Evolutionary conservation across 1,140 invertebrate species (phyloP).

Genomic region (Sminthurides bifidus): DNA sequence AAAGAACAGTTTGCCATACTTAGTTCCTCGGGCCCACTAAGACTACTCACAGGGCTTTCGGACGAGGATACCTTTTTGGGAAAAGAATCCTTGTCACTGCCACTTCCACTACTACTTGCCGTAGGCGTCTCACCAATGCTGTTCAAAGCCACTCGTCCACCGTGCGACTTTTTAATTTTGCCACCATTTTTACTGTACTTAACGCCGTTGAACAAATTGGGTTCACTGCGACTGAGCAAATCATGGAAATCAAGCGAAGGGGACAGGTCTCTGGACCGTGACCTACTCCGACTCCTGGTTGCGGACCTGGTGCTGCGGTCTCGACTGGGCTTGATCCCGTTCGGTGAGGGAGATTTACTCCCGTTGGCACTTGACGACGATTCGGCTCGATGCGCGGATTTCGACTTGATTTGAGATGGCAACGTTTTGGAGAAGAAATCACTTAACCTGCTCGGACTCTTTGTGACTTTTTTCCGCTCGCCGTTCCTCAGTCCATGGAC

Average conservation of each 20-base stretch:
- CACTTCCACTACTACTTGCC: constrained; percentile 3
- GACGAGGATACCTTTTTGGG: not conserved
- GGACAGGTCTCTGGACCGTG: not conserved
- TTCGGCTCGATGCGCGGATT: not conserved
- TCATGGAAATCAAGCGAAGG: not conserved
- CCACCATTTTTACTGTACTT: constrained; percentile 1
- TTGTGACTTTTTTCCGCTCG: not conserved
- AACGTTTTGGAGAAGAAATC: constrained; percentile 6
- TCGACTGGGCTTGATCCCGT: not conserved
- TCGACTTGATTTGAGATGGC: not conserved
- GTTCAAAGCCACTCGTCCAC: constrained; percentile 2
- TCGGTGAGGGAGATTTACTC: not conserved
- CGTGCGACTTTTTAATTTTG: constrained; percentile 10
- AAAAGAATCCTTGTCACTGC: not conserved
- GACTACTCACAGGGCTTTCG: constrained; percentile 14
- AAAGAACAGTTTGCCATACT: constrained; percentile 1
- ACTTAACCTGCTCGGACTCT: constrained; percentile 13
- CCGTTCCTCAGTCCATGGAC: not conserved
- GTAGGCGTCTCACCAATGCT: not conserved
- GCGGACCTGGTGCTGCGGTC: not conserved
- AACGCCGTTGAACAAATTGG: constrained; percentile 1
- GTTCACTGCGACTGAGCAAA: constrained; percentile 2
- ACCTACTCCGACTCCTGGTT: not conserved
- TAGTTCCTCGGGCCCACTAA: constrained; percentile 11
- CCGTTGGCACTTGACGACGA: not conserved